Evolutionary conservation across 2,888 invertebrate genomes (phyloP).

Genomic region (Noctua comes): DNA sequence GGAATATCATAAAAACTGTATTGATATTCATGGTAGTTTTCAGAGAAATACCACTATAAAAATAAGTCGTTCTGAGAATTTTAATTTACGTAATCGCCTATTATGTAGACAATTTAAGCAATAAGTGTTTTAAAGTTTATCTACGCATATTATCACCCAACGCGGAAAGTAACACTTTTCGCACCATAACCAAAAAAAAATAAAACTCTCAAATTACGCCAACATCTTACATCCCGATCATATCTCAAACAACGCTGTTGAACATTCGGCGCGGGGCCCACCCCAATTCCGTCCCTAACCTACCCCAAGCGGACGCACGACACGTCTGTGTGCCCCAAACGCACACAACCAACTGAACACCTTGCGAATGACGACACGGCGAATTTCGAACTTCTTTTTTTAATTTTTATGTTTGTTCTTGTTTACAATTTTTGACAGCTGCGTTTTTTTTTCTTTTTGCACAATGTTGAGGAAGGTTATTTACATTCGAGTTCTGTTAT

Average conservation of each 20-base stretch:
- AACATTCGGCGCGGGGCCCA: slow-evolving; percentile 85
- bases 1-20: background rate
- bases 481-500: slow-evolving; percentile 17
- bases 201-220: slow-evolving; percentile 41
- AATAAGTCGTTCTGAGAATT: background rate
- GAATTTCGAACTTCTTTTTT: slow-evolving; percentile 61
- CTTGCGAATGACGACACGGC: slow-evolving; percentile 66
- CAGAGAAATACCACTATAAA: background rate
- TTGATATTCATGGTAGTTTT: slow-evolving; percentile 2
- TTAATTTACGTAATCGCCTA: background rate
- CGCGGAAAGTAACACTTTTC: background rate
- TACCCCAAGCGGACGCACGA: slow-evolving; percentile 82
- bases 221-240: slow-evolving; percentile 67
- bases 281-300: slow-evolving; percentile 88
- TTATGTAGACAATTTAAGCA: background rate
- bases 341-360: slow-evolving; percentile 63
- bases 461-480: slow-evolving; percentile 52
- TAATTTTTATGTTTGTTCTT: slow-evolving; percentile 51
- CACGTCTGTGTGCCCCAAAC: slow-evolving; percentile 64
- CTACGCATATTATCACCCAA: background rate
- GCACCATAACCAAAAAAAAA: background rate
- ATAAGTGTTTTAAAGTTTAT: background rate
- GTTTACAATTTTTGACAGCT: slow-evolving; percentile 59
- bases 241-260: slow-evolving; percentile 86
- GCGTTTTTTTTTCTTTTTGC: slow-evolving; percentile 37